phyloP scores from a whole-genome alignment of 1,140 invertebrate genomes.

The Myzus persicae region DNA sequence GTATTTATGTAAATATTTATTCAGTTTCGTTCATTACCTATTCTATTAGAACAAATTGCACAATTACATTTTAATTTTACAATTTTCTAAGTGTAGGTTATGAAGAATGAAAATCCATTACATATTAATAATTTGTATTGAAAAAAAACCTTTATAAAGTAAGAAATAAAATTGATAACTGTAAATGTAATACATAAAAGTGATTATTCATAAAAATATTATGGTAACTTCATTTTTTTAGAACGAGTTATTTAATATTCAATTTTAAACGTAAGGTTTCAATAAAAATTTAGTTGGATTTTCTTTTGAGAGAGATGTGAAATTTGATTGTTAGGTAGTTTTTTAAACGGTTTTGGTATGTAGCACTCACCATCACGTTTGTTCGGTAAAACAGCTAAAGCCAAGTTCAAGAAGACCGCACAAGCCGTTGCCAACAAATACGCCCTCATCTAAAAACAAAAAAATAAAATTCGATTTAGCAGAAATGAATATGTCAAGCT shows the following conservation, averaged over 20 bases:
- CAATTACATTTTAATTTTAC: background rate
- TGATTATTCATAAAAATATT: background rate
- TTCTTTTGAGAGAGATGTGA: background rate
- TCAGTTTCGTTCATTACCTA: background rate
- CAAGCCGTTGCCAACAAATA: constrained; percentile 7
- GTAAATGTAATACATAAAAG: no score
- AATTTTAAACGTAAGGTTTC: background rate
- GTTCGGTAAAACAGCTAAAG: background rate
- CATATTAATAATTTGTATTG: background rate
- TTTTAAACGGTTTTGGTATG: background rate
- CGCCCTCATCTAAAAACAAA: constrained; percentile 32
- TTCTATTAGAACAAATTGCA: background rate
- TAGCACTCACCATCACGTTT: constrained; percentile 51
- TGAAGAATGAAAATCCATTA: background rate
- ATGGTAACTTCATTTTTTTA: background rate
- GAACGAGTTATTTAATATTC: background rate
- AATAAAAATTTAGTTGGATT: background rate
- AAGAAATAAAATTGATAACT: background rate
- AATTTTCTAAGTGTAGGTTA: background rate
- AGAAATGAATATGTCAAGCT: background rate
- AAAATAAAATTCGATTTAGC: background rate
- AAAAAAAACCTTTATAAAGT: background rate
- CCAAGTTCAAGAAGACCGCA: constrained; percentile 1
- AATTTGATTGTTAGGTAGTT: background rate
- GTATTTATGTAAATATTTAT: background rate